Evolutionary conservation across 1,140 invertebrate species (phyloP), one percentile per base, ranked within the genome.

Genomic region (Dermatophagoides farinae): DNA sequence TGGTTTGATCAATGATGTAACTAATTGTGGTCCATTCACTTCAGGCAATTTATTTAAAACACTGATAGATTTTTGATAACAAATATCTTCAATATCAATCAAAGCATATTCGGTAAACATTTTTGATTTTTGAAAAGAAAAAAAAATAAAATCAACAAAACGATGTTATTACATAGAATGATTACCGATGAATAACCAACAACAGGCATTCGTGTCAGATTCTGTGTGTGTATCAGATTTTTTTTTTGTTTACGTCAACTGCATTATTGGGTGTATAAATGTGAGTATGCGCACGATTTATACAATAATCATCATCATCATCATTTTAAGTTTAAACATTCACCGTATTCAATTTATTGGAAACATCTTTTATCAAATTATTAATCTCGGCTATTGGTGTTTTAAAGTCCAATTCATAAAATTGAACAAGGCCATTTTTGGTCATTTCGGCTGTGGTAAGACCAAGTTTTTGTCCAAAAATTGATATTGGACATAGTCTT

Each of bases 11-110:
- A 92, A 81, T 1, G 84, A 81, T 18, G 85, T 71, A 8, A 86
- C 85, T 1, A 92, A 85, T 70, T 90, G 86, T 65, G 79, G 77
- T 11, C 85, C 85, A 51, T 82, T 79, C 38, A 74, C 73, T 47
- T 80, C 77, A 0, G 83, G 82, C 66, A 92, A 87, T 65, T 86
- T 86, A 60, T 85, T 82, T n/a, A 95, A 74, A 1, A 92, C 88
- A 69, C 87, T 90, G 51, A 76, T 73, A 61, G 76, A 77, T 50
- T 80, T 78, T 65, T 79, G 77, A 65, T 81, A 77, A 65, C 65
- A 69, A 62, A 73, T 70, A 23, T 74, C 70, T 39, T 69, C 68
- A 44, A 70, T 64, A 49, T 71, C 68, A 12, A 75, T 67, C 14
- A 71, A 70, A 11, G 68, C 66, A 72, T 72, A 74, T 52, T 73